Conservation (phyloP, 1,140 invertebrate genomes). For the Philopotamus ludificatus region DNA sequence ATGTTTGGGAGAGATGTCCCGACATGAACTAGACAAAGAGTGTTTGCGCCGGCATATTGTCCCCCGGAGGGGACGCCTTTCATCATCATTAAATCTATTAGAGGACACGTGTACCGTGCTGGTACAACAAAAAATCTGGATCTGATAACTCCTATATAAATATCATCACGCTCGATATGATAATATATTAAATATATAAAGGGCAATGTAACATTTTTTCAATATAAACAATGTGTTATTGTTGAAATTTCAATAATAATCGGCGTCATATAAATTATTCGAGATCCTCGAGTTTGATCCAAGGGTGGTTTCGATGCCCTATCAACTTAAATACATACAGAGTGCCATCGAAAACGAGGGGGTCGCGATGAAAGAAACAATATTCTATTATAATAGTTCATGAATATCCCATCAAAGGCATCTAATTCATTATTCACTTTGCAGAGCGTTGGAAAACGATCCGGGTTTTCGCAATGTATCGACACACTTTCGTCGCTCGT, state of each 20-base stretch:
- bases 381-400: conserved; percentile 36
- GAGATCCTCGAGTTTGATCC: no score
- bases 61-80: conserved; percentile 4
- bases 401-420: conserved; percentile 33
- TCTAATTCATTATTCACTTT: conserved; percentile 35
- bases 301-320: no score
- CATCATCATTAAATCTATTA: conserved; percentile 30
- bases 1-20: conserved; percentile 10
- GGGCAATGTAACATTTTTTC: no score
- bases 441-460: conserved; percentile 13
- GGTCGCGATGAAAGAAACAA: conserved; percentile 26
- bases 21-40: conserved; percentile 20
- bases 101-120: conserved; percentile 9
- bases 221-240: no score
- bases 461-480: no score
- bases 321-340: conserved; percentile 17
- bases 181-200: no score
- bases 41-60: conserved; percentile 27
- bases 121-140: not conserved
- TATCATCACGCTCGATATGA: not conserved
- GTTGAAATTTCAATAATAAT: no score
- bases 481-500: not conserved
- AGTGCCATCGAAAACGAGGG: conserved; percentile 28
- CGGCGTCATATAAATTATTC: no score
- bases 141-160: not conserved